Evolutionary conservation across 2,113 vertebrate species (phyloP), one percentile per base, ranked within the genome.

Genomic region (Mormoops blainvillei): DNA sequence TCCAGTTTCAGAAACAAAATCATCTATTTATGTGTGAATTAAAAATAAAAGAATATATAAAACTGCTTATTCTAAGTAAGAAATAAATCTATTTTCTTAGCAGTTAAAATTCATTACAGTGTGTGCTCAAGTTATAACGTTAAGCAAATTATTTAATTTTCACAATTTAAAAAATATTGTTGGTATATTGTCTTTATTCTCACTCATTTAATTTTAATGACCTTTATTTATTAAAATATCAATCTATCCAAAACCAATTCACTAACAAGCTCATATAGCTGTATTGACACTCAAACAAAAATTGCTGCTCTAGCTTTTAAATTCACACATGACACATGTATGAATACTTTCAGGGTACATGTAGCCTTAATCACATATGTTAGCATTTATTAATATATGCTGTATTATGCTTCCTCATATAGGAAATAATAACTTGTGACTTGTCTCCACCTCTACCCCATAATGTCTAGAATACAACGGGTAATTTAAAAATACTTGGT

Each of bases 1-100:
- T 94, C 97, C 97, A 91, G 97, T 98, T 65, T 95, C 77, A 90
- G 93, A 95, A n/a, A 99, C 98, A 98, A 99, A 99, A 96, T 99
- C 99, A 78, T 99, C 99, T 98, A 95, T 96, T 97, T 70, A 67
- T 38, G 41, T 31, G 63, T 0, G 0, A 80, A 91, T 87, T 78
- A 89, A 96, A 96, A 88, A 90, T 8, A 87, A 68, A 43, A 94
- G 77, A 19, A 76, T 7, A 38, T 7, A 78, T 88, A 18, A 95
- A 88, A 78, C 63, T 31, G 10, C 41, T 71, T 91, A 78, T 82
- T 36, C 5, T 77, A 36, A 86, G 48, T 56, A 63, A 84, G 20
- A 89, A 92, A 87, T 18, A 65, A 84, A 83, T 56, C 74, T 56
- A 94, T 48, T 95, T 84, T 85, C 58, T 94, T 86, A 73, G 73